phyloP scores from a whole-genome alignment of 2,797 vertebrate species.

The Microchirus variegatus region DNA sequence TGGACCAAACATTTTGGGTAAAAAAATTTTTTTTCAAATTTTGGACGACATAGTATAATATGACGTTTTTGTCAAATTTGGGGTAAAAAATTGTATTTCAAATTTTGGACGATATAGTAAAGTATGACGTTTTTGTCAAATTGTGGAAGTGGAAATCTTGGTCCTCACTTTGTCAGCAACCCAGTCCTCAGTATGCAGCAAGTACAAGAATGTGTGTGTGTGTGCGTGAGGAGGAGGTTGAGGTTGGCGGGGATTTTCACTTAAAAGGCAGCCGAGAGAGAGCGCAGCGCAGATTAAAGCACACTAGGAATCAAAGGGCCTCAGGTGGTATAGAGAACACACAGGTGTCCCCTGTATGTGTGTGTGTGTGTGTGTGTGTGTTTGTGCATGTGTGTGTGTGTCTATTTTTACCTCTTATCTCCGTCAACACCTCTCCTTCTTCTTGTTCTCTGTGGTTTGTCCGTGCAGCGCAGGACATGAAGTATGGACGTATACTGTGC shows the following conservation, averaged over 20 bases:
- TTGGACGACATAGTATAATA: too few relatives aligned
- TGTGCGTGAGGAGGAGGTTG: conserved; percentile 24
- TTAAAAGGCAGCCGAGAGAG: conserved; percentile 76
- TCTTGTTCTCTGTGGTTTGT: conserved; percentile 4
- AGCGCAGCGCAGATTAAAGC: conserved; percentile 82
- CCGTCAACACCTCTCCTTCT: conserved; percentile 24
- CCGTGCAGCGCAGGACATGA: conserved; percentile 3
- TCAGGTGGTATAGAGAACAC: conserved; percentile 69
- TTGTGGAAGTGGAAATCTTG: too few relatives aligned
- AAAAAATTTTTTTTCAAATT: too few relatives aligned
- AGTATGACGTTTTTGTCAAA: too few relatives aligned
- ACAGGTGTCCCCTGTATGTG: conserved; percentile 62
- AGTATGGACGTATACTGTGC: not conserved
- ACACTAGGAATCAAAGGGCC: conserved; percentile 79
- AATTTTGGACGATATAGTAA: too few relatives aligned
- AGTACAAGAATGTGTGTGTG: not conserved
- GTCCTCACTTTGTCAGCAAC: too few relatives aligned
- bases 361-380: conserved; percentile 11
- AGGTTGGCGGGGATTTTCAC: conserved; percentile 75
- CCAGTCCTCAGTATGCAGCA: too few relatives aligned
- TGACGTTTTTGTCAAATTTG: too few relatives aligned
- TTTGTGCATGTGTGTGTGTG: conserved; percentile 16
- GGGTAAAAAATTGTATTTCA: too few relatives aligned
- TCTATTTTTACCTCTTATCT: conserved; percentile 55
- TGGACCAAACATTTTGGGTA: too few relatives aligned